Evolutionary conservation across 2,797 vertebrate genomes (phyloP).

Genomic region (Hafferia zeledoni): DNA sequence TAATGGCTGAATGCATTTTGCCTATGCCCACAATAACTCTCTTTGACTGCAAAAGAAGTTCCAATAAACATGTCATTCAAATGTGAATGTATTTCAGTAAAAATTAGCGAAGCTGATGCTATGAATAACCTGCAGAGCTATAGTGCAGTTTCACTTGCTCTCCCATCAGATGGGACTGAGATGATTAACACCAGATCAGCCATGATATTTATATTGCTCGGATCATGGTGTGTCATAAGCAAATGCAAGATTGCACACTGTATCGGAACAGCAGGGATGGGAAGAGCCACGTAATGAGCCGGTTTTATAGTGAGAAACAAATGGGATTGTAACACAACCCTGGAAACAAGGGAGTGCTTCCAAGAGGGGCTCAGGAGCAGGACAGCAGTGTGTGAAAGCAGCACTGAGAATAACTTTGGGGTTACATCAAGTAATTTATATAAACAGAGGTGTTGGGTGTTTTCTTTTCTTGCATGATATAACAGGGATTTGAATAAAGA

Average conservation of each 20-base stretch:
- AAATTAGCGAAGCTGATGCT: constrained; percentile 45
- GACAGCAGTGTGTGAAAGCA: not conserved
- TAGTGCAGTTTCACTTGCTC: not conserved
- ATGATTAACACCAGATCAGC: constrained; percentile 37
- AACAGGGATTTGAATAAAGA: not conserved
- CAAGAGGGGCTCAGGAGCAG: not conserved
- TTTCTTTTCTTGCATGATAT: not conserved
- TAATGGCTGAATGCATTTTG: constrained; percentile 13
- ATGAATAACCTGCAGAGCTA: constrained; percentile 58
- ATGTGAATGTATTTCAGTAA: not conserved
- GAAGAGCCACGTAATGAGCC: constrained; percentile 37
- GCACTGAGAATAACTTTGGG: not conserved
- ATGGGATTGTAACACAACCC: constrained; percentile 37
- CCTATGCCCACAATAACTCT: constrained; percentile 42
- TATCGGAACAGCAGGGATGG: constrained; percentile 39
- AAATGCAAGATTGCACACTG: constrained; percentile 34
- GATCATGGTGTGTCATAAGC: constrained; percentile 35
- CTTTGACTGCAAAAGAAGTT: constrained; percentile 10
- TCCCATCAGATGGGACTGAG: not conserved
- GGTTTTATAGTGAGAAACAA: constrained; percentile 47
- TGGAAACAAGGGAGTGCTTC: constrained; percentile 46
- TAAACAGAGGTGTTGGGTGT: not conserved
- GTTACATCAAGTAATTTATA: not conserved
- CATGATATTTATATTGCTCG: not conserved
- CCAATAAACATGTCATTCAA: constrained; percentile 53